These are phyloP conservation scores for Gastrophryne carolinensis DNA, from an alignment of 2,797 vertebrate genomes.

Conservation along the genomic window DNA sequence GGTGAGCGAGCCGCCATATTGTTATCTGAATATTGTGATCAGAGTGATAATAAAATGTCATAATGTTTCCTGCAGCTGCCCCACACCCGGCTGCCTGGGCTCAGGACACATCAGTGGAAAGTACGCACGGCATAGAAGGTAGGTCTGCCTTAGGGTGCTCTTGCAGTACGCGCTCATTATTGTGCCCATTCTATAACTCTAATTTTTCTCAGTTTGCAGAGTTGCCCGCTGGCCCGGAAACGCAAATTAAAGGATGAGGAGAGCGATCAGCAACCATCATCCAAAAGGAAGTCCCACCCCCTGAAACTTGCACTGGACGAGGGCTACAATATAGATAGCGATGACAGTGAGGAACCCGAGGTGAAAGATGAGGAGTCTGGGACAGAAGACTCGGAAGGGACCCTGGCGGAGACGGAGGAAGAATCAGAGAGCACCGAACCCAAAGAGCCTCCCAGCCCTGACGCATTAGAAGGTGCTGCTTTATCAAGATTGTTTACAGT, in stretches of 20 bases:
- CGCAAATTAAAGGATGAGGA: slow-evolving; percentile 84
- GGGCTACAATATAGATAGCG: slow-evolving; percentile 85
- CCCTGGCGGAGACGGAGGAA: slow-evolving; percentile 68
- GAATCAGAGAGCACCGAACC: slow-evolving; percentile 65
- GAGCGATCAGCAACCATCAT: slow-evolving; percentile 74
- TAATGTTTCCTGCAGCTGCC: slow-evolving; percentile 80
- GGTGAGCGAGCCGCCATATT: background rate
- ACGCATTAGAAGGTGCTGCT: slow-evolving; percentile 69
- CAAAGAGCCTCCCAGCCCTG: slow-evolving; percentile 63
- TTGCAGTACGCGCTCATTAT: too few relatives aligned
- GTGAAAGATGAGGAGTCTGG: slow-evolving; percentile 78
- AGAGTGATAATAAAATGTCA: too few relatives aligned
- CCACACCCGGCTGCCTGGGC: slow-evolving; percentile 93
- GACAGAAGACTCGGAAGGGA: slow-evolving; percentile 74
- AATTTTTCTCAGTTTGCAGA: slow-evolving; percentile 58
- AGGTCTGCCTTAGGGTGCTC: slow-evolving; percentile 43
- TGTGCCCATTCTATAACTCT: too few relatives aligned
- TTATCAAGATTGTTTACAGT: slow-evolving; percentile 20
- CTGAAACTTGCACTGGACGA: slow-evolving; percentile 89
- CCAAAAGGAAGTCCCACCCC: slow-evolving; percentile 88
- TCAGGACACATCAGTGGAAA: slow-evolving; percentile 93
- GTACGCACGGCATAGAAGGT: slow-evolving; percentile 96
- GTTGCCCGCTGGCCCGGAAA: slow-evolving; percentile 91
- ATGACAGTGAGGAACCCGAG: slow-evolving; percentile 81
- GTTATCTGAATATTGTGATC: background rate